Evolutionary conservation across 2,888 invertebrate species (phyloP).

Genomic region (Campoplex nolae): DNA sequence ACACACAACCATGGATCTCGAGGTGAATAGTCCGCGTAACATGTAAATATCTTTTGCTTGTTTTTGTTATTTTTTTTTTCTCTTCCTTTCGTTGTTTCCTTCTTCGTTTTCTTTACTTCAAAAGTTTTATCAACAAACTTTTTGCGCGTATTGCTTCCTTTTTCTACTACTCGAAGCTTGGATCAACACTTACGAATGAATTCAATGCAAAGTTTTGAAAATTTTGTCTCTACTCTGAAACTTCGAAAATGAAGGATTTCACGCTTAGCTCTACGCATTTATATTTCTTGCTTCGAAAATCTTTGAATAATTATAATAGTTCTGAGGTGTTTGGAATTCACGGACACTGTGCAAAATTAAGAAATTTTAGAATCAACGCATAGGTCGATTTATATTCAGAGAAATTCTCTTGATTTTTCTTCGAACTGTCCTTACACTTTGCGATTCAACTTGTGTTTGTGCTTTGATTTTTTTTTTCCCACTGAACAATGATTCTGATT

Average conservation of each 20-base stretch:
- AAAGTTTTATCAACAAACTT: not conserved
- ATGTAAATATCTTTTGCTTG: conserved; percentile 71
- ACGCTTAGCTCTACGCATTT: too few species aligned
- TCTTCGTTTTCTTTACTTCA: conserved; percentile 17
- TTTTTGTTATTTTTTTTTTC: conserved; percentile 46
- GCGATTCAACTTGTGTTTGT: too few species aligned
- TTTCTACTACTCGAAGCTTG: conserved; percentile 12
- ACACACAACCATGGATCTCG: conserved; percentile 90
- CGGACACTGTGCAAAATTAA: not conserved
- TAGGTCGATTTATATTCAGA: not conserved
- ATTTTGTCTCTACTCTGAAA: not conserved
- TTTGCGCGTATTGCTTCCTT: not conserved
- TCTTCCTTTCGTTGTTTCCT: conserved; percentile 21
- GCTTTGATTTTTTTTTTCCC: too few species aligned
- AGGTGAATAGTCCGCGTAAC: conserved; percentile 86
- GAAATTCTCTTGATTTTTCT: not conserved
- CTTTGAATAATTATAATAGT: too few species aligned
- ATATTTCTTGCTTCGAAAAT: too few species aligned
- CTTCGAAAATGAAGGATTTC: too few species aligned
- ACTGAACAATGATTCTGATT: too few species aligned
- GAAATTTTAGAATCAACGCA: not conserved
- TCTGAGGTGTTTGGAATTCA: not conserved
- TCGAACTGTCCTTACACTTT: not conserved
- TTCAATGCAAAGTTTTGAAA: not conserved
- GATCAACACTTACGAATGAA: not conserved